Evolutionary conservation across 2,113 vertebrate genomes (phyloP).

Genomic region (Deroptyus accipitrinus): DNA sequence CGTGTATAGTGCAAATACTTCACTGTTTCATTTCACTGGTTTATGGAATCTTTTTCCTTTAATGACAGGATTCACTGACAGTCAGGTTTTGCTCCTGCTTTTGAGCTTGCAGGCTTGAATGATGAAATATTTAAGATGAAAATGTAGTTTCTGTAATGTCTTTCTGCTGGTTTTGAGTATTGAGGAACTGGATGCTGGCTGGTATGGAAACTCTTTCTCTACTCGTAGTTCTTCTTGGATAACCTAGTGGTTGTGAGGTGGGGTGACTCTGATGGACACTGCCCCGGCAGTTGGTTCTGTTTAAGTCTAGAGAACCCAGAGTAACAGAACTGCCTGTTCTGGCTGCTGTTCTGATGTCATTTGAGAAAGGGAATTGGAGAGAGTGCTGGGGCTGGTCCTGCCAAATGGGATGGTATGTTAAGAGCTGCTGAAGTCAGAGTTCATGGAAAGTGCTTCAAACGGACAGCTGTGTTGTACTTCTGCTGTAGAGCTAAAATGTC

Average conservation of each 20-base stretch:
- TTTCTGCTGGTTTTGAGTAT: not conserved
- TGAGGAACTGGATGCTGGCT: not conserved
- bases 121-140: slow-evolving; percentile 2
- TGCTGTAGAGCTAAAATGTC: not conserved
- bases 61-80: not conserved
- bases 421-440: not conserved
- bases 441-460: not conserved
- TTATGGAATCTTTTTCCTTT: not conserved
- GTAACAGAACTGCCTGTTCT: slow-evolving; percentile 11
- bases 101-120: not conserved
- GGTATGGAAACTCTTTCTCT: not conserved
- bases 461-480: not conserved
- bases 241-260: not conserved
- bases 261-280: not conserved
- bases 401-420: not conserved
- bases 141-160: not conserved
- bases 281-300: not conserved
- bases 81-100: not conserved
- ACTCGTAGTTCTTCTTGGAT: not conserved
- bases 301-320: not conserved
- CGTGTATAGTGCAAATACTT: not conserved
- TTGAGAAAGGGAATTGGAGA: not conserved
- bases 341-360: slow-evolving; percentile 14
- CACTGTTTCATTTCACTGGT: not conserved
- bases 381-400: not conserved